Base-by-base conservation (phyloP, 2,113 vertebrate species). In the Miniopterus natalensis region DNA sequence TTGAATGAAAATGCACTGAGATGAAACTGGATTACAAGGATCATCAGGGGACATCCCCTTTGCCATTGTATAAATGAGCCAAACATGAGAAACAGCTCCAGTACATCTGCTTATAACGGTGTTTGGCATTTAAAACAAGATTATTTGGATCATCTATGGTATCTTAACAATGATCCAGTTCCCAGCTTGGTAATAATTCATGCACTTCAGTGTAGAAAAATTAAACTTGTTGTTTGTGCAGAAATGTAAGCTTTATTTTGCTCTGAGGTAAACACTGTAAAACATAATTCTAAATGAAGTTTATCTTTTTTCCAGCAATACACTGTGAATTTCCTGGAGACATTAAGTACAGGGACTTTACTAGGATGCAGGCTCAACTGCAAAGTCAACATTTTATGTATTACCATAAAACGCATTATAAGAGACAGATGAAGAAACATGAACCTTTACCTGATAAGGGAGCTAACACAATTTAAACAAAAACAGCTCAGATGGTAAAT, bases 81-180 rank as follows among this genome's bases (percentile, higher is more conserved):
- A 91, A 75, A 80, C 1, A 4, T 59, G 57, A 95, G 83, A 6
- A 89, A 79, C 71, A 96, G 17, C 47, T 92, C 57, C 47, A 57
- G 49, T 73, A 40, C 66, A 94, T 66, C 77, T 84, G 40, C 29
- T 98, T 71, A 83, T 45, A 75, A 66, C 87, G 42, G 70, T 23
- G 5, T 97, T 97, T 97, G 71, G 93, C 74, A 84, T 95, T 93
- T 86, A 10, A 77, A 87, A 85, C 65, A 95, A 93, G 78, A 71
- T 94, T 78, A 98, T 83, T 29, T 53, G 59, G 80, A 86, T 93
- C 84, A 92, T 83, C 88, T 78, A 27, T 83, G 88, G 18, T 29
- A 90, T 11, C 3, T 77, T 63, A 86, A 63, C 65, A 95, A 79
- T 86, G 21, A 95, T 95, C 83, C 68, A 95, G 42, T 88, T 94